Evolutionary conservation across 2,113 vertebrate genomes (phyloP), one percentile per base, ranked within the genome.

Genomic region (Apodemus speciosus): DNA sequence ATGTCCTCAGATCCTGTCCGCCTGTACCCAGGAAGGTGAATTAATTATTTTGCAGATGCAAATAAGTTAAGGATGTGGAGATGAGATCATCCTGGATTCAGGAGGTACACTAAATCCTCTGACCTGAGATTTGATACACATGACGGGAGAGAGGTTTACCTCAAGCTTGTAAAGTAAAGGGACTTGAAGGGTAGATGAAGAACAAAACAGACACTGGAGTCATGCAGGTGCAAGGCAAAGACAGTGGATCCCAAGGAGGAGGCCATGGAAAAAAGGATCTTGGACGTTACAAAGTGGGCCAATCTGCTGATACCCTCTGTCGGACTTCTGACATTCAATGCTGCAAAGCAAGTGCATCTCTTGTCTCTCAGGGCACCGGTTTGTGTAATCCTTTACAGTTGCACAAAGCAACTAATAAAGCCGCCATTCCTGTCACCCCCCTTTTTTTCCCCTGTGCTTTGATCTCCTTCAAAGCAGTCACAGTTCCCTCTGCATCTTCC

Each of bases 201-300:
- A 8, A 0, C 0, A 20, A 64, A 1, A 27, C 18, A 25, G 38
- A 46, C 4, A 40, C 4, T 21, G 7, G 5, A n/a, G 25, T 9
- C 15, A 49, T 0, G 2, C 0, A 0, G 1, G 1, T 0, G 40
- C 32, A 66, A 35, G 4, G 2, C 2, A 21, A 69, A 8, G 27
- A 9, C 1, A 46, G 0, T 11, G 15, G n/a, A n/a, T 32, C 46
- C 32, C 73, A 0, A 16, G 56, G 1, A 3, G 0, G 16, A 68
- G 27, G 51, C 4, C 3, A 32, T 0, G 25, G 20, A 18, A 23
- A 6, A 0, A 7, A 9, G 1, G 27, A 8, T 51, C 2, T 46
- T 15, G 30, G 53, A 20, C 7, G 6, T 30, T 71, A 40, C 51
- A 40, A 3, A 38, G 68, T 53, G 16, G 40, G 40, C 1, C 62